phyloP scores from a whole-genome alignment of 2,797 vertebrate genomes.

The Pagetopsis macropterus region DNA sequence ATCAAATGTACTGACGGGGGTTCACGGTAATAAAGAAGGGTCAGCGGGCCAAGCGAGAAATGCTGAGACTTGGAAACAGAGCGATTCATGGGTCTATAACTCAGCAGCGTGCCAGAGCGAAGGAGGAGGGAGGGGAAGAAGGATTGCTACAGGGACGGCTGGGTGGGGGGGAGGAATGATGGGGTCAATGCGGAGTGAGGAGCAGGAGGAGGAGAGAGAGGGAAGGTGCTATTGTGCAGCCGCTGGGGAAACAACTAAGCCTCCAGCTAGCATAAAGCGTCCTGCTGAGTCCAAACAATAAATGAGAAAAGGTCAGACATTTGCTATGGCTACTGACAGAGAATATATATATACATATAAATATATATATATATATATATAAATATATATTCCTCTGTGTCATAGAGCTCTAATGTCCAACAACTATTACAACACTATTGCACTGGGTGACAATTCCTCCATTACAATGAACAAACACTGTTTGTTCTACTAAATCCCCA shows the following conservation, averaged over 20 bases:
- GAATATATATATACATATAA: no score
- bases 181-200: constrained; percentile 32
- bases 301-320: constrained; percentile 43
- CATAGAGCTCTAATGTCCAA: no score
- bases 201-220: constrained; percentile 8
- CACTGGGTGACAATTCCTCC: no score
- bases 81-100: constrained; percentile 73
- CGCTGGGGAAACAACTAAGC: constrained; percentile 8
- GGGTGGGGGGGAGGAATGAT: constrained; percentile 6
- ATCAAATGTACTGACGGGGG: constrained; percentile 69
- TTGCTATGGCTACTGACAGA: constrained; percentile 3
- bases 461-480: no score
- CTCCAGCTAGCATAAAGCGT: constrained; percentile 18
- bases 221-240: constrained; percentile 12
- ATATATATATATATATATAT: no score
- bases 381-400: no score
- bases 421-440: no score
- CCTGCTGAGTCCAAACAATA: constrained; percentile 41
- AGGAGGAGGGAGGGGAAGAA: constrained; percentile 9
- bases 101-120: constrained; percentile 53
- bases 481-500: no score
- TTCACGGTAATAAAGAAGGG: constrained; percentile 69
- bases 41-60: constrained; percentile 66
- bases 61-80: constrained; percentile 75
- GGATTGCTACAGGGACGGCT: constrained; percentile 29